phyloP scores from a whole-genome alignment of 2,888 invertebrate species.

The Tachina lurida region DNA sequence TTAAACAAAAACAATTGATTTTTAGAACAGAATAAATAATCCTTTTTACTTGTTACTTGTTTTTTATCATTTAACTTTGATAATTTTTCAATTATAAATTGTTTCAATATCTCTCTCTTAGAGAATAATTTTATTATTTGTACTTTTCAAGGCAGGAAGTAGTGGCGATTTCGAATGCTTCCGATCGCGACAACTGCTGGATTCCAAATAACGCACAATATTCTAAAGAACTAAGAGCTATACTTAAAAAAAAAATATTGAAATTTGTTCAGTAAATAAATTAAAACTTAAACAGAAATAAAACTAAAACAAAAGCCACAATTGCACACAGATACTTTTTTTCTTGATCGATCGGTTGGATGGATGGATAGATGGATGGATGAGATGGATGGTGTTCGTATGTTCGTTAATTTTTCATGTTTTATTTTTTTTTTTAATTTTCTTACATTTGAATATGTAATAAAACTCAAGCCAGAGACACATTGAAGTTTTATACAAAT shows the following conservation, averaged over 20 bases:
- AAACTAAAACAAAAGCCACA: slow-evolving; percentile 54
- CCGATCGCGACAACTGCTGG: slow-evolving; percentile 82
- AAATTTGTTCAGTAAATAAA: slow-evolving; percentile 67
- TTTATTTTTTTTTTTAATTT: slow-evolving; percentile 1
- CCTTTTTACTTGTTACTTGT: neutral
- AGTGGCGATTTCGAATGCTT: slow-evolving; percentile 77
- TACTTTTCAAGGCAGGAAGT: slow-evolving; percentile 75
- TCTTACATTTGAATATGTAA: slow-evolving; percentile 40
- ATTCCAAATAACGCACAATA: slow-evolving; percentile 81
- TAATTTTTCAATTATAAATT: slow-evolving; percentile 7
- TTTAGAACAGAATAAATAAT: neutral
- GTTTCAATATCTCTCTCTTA: neutral
- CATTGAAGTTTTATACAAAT: slow-evolving; percentile 31
- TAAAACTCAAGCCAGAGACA: slow-evolving; percentile 48
- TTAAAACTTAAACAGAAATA: slow-evolving; percentile 60
- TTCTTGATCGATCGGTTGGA: slow-evolving; percentile 52
- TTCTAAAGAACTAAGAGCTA: slow-evolving; percentile 74
- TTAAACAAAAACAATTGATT: neutral
- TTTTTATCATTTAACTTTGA: neutral
- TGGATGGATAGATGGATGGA: slow-evolving; percentile 13
- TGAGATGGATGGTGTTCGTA: neutral
- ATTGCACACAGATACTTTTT: slow-evolving; percentile 62
- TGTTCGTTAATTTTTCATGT: slow-evolving; percentile 8
- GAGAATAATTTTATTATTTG: slow-evolving; percentile 20
- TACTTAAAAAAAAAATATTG: slow-evolving; percentile 73